Evolutionary conservation across 2,797 vertebrate species (phyloP).

Genomic region (Falco naumanni): DNA sequence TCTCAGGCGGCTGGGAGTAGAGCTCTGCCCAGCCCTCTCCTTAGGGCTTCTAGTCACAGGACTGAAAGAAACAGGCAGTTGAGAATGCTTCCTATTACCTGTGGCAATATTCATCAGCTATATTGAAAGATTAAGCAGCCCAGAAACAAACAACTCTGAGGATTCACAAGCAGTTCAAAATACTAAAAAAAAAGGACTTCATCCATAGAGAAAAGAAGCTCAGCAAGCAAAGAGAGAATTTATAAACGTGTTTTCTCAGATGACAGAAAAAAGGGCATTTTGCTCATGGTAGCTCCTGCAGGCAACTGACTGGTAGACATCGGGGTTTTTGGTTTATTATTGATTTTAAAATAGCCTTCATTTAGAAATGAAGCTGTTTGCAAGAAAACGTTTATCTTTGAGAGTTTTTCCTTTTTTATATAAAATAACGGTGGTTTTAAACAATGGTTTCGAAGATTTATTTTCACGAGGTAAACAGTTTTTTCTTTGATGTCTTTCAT

Average conservation of each 20-base stretch:
- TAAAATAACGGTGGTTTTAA: not conserved
- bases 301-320: not conserved
- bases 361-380: not conserved
- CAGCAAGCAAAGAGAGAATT: not conserved
- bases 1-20: not conserved
- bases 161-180: not conserved
- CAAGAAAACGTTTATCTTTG: not conserved
- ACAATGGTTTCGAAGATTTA: not conserved
- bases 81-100: not conserved
- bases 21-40: not conserved
- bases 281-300: not conserved
- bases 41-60: not conserved
- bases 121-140: not conserved
- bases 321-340: accelerated
- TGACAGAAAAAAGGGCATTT: not conserved
- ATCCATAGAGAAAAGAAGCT: not conserved
- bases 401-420: not conserved
- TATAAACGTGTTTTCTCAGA: not conserved
- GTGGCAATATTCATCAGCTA: not conserved
- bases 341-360: not conserved
- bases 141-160: not conserved
- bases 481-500: not conserved
- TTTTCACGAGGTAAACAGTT: not conserved
- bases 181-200: not conserved
- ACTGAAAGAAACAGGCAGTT: not conserved